Base-by-base conservation (phyloP, 2,797 vertebrate species). In the Gephyroberyx darwinii region DNA sequence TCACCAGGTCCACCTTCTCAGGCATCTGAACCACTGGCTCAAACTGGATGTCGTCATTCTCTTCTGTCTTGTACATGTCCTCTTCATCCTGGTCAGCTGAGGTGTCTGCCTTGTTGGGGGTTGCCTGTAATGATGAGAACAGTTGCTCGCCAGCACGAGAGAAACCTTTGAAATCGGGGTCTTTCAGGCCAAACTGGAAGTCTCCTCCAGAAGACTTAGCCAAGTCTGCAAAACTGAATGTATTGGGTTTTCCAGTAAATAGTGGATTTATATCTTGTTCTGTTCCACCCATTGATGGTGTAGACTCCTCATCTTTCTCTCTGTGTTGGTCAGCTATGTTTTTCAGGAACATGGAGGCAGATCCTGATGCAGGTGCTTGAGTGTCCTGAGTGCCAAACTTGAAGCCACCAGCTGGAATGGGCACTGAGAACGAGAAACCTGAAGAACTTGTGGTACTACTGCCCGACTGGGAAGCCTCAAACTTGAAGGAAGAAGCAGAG, bases 21-120 rank as follows among this genome's bases (percentile, higher is more conserved):
- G 98, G 98, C 95, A 99, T 96, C 70, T 96, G 96, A 74, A 99
- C 96, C 33, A 99, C 95, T n/a, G 98, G 98, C 67, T 99, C 98
- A 93, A 99, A 99, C 90, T 98, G 98, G 73, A 99, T 99, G 57
- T 99, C 96, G 60, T 99, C 98, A 1, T 90, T 95, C 52, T 99
- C 98, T 67, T 99, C 98, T 0, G 98, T 99, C 89, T 95, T 98
- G 81, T 99, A 99, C 84, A 97, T 93, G 31, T 95, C 97, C n/a
- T 96, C 95, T 8, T 95, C 95, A 51, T 97, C 97, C 20, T 89
- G 79, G 48, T 96, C 95, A 80, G 84, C 79, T 78, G 93, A 87
- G 4, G 82, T 68, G 26, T 91, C 94, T 8, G 83, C 65, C 74
- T 92, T 96, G 47, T 90, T 78, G 14, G 89, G 89, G 47, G 89